Evolutionary conservation across 2,113 vertebrate species (phyloP).

Genomic region (Microtus montanus): DNA sequence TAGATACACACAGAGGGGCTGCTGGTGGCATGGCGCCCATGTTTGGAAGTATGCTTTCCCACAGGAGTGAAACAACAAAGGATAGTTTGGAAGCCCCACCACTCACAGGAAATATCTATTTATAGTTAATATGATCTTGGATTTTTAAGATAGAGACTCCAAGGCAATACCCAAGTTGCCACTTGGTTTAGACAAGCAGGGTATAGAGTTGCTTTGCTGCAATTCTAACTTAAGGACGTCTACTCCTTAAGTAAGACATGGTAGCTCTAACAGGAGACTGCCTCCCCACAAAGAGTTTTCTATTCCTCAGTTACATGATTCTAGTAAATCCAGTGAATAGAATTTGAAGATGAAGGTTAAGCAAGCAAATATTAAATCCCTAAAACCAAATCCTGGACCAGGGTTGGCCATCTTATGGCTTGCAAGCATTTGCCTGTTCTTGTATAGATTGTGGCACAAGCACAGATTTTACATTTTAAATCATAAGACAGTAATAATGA

Average conservation of each 20-base stretch:
- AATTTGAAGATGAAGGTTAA: slow-evolving; percentile 30
- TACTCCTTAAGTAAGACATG: not conserved
- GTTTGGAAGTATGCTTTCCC: not conserved
- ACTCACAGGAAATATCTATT: slow-evolving; percentile 10
- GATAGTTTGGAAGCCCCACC: not conserved
- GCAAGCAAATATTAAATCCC: slow-evolving; percentile 14
- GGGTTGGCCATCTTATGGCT: not conserved
- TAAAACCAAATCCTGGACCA: slow-evolving; percentile 27
- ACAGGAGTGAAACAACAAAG: not conserved
- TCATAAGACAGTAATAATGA: not conserved
- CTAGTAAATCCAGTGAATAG: not conserved
- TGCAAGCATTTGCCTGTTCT: not conserved
- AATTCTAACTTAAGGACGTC: not conserved
- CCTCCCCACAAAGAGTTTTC: not conserved
- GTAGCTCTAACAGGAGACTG: not conserved
- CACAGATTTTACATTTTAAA: slow-evolving; percentile 34
- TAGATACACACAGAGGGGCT: not conserved
- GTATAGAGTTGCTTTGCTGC: not conserved
- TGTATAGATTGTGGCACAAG: not conserved
- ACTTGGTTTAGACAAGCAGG: not conserved
- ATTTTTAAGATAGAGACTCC: not conserved
- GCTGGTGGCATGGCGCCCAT: not conserved
- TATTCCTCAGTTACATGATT: slow-evolving; percentile 18
- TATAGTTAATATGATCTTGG: not conserved
- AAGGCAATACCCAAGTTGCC: not conserved